Evolutionary conservation across 2,113 vertebrate species (phyloP).

Genomic region (Salvelinus namaycush): DNA sequence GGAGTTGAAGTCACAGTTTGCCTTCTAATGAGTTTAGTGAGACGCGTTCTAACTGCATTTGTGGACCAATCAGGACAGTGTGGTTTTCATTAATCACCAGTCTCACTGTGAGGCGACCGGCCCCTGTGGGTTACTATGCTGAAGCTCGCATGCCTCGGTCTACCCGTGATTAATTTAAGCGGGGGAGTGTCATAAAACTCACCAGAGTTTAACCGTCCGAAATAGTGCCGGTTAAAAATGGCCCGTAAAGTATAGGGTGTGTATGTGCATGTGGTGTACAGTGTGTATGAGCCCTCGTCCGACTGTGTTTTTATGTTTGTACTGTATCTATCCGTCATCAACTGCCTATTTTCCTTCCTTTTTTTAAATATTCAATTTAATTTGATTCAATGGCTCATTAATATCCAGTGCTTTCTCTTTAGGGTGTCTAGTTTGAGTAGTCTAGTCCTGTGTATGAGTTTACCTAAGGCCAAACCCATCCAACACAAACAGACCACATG

Average conservation of each 20-base stretch:
- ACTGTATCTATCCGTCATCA: not conserved
- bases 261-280: constrained; percentile 27
- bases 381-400: constrained; percentile 29
- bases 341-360: constrained; percentile 6
- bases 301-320: constrained; percentile 4
- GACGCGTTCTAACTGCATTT: constrained; percentile 22
- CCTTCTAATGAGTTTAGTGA: not conserved
- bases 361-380: constrained; percentile 15
- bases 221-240: constrained; percentile 51
- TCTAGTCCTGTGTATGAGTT: not conserved
- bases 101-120: constrained; percentile 35
- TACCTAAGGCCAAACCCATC: constrained; percentile 49
- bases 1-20: constrained; percentile 25
- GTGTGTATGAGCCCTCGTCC: not conserved
- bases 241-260: constrained; percentile 47
- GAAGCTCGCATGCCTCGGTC: constrained; percentile 37
- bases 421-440: constrained; percentile 1
- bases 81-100: constrained; percentile 45
- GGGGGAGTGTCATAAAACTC: constrained; percentile 53
- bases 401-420: constrained; percentile 35
- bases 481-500: constrained; percentile 41
- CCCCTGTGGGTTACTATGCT: constrained; percentile 51
- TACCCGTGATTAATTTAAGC: constrained; percentile 60
- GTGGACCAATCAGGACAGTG: constrained; percentile 15
- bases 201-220: constrained; percentile 36